Conservation (phyloP, 2,888 invertebrate genomes). For the Drosophila parthenogenetica region DNA sequence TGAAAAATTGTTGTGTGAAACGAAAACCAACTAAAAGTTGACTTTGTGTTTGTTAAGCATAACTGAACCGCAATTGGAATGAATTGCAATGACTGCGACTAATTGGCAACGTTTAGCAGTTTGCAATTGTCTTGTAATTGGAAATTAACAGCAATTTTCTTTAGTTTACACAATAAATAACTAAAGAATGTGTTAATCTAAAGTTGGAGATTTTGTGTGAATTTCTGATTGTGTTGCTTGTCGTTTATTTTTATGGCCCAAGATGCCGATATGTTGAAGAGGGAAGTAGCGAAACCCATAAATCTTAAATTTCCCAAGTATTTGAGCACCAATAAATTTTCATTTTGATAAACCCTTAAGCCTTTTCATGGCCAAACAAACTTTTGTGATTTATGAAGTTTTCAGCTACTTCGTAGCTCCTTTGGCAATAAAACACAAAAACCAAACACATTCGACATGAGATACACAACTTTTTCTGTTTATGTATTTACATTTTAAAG, state of each 20-base stretch:
- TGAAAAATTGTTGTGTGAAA: conserved; percentile 2
- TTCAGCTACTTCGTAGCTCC: conserved; percentile 63
- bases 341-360: conserved; percentile 79
- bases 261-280: conserved; percentile 32
- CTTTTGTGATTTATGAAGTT: conserved; percentile 78
- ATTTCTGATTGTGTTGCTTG: conserved; percentile 27
- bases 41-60: conserved; percentile 9
- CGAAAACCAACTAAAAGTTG: conserved; percentile 4
- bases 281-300: conserved; percentile 53
- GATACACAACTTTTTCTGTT: conserved; percentile 52
- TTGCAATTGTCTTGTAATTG: conserved; percentile 36
- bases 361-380: conserved; percentile 79
- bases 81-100: conserved; percentile 29
- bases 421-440: conserved; percentile 70
- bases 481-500: conserved; percentile 69
- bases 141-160: conserved; percentile 51
- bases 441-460: conserved; percentile 46
- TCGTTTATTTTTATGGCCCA: conserved; percentile 15
- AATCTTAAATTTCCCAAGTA: conserved; percentile 73
- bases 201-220: conserved; percentile 11
- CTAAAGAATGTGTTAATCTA: conserved; percentile 28
- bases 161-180: conserved; percentile 4
- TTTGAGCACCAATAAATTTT: conserved; percentile 75
- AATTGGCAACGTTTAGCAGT: conserved; percentile 38
- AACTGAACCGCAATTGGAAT: conserved; percentile 28